Base-by-base conservation (phyloP, 1,140 invertebrate genomes). In the Berghia stephanieae region DNA sequence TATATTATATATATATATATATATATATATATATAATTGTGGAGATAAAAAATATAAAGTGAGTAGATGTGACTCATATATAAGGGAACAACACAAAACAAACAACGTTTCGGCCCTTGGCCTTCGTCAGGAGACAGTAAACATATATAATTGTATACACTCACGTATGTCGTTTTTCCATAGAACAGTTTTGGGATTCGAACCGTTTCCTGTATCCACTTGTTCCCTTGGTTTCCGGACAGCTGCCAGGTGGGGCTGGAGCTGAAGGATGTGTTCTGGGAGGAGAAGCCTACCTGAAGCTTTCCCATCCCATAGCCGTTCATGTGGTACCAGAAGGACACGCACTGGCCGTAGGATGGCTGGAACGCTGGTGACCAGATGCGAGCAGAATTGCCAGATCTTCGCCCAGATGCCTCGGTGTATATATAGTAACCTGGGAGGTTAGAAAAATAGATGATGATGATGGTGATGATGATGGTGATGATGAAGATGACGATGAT, bases 291-390 rank as follows among this genome's bases (percentile, higher is more conserved):
- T n/a, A n/a, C n/a, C n/a, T 84, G 85, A 8, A 89, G 77, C 27
- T 73, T 78, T 3, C 80, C 84, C 63, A 86, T 75, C 68, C 83
- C 78, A 4, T 79, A n/a, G 10, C 94, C 94, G 82, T 92, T 94
- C 94, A 95, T 95, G 83, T 95, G 94, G 83, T 90, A 93, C 90
- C 92, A 95, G 85, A 95, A 95, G 13, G 68, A 85, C n/a, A 88
- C 36, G 67, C 86, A 88, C 77, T 80, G 73, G 2, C 71, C 69
- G 4, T 70, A 69, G 1, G 38, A 46, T n/a, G n/a, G n/a, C n/a
- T n/a, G n/a, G n/a, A 79, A 75, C n/a, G n/a, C n/a, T 1, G 75
- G 78, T 44, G 83, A 78, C 70, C 83, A 82, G 0, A 88, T 68
- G 21, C 80, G 67, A 0, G 85, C 83, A 36, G 66, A 46, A 63